Percentiles rank a stretch among this genome's conserved stretches.
Evolutionary conservation across 2,888 invertebrate species (phyloP).

Genomic region (Agonum fuliginosum): DNA sequence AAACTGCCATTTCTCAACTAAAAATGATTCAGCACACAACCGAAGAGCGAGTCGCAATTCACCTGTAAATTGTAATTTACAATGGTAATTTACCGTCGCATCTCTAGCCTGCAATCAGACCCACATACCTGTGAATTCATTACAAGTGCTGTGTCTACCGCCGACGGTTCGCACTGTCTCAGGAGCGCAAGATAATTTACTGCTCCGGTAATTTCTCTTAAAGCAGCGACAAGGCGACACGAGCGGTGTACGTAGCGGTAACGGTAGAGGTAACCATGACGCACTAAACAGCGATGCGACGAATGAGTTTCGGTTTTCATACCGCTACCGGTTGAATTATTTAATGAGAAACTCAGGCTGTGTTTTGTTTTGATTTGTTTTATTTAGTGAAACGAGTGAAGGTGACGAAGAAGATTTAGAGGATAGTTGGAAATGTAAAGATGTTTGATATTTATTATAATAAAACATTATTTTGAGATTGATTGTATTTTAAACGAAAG

Average conservation of each 20-base stretch:
- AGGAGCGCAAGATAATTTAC: conserved; percentile 43
- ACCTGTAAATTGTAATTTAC: conserved; percentile 45
- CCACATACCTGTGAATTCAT: conserved; percentile 52
- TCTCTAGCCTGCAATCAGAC: conserved; percentile 51
- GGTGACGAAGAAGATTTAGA: too few species aligned
- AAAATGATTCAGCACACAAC: background rate
- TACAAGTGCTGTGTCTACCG: background rate
- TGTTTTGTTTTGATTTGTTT: background rate
- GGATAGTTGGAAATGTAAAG: too few species aligned
- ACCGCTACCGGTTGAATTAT: background rate
- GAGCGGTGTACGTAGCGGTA: background rate
- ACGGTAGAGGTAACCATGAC: background rate
- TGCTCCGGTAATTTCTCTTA: conserved; percentile 54
- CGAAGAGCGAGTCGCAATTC: conserved; percentile 2
- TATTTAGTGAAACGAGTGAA: too few species aligned
- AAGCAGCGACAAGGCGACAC: background rate
- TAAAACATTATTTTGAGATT: background rate
- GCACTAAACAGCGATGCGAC: conserved; percentile 20
- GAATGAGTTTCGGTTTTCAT: conserved; percentile 17
- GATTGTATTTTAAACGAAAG: too few species aligned
- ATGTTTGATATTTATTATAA: too few species aligned
- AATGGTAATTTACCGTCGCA: conserved; percentile 38
- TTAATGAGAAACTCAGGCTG: background rate
- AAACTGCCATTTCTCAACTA: background rate
- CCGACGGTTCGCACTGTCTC: conserved; percentile 40